These are phyloP conservation scores for Pentalonia nigronervosa DNA, from an alignment of 1,140 invertebrate species.

Conservation along the genomic window DNA sequence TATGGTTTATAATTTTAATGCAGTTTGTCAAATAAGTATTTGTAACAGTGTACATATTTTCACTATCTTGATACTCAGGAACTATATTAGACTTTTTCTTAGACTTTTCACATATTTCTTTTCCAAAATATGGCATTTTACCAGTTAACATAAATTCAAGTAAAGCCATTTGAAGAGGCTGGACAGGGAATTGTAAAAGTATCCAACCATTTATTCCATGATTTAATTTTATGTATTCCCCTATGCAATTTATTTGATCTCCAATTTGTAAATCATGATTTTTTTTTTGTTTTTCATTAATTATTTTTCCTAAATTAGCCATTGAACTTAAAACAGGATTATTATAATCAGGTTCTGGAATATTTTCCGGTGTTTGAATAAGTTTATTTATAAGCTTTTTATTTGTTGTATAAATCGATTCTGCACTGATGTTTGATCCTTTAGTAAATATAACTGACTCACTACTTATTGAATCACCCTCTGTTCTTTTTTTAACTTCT, in stretches of 20 bases:
- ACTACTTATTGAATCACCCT: background rate
- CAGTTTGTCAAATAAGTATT: constrained; percentile 37
- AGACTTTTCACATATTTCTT: background rate
- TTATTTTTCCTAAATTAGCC: constrained; percentile 30
- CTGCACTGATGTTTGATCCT: background rate
- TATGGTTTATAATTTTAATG: constrained; percentile 12
- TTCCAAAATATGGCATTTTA: constrained; percentile 19
- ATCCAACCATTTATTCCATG: constrained; percentile 31
- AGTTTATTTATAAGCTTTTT: background rate
- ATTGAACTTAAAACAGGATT: constrained; percentile 29
- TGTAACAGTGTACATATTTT: background rate
- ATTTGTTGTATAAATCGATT: background rate
- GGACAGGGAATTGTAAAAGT: constrained; percentile 35
- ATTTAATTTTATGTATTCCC: constrained; percentile 21
- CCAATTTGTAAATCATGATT: constrained; percentile 31
- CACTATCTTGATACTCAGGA: background rate
- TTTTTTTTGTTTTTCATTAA: background rate
- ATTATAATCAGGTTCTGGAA: constrained; percentile 39
- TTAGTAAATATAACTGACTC: background rate
- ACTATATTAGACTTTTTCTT: constrained; percentile 3
- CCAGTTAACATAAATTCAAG: constrained; percentile 33
- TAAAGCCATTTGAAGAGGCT: constrained; percentile 40
- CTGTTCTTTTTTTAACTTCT: background rate
- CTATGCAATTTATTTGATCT: constrained; percentile 20
- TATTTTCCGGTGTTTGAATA: constrained; percentile 42